Evolutionary conservation across 1,140 invertebrate species (phyloP).

Genomic region (Oreohelix idahoensis): DNA sequence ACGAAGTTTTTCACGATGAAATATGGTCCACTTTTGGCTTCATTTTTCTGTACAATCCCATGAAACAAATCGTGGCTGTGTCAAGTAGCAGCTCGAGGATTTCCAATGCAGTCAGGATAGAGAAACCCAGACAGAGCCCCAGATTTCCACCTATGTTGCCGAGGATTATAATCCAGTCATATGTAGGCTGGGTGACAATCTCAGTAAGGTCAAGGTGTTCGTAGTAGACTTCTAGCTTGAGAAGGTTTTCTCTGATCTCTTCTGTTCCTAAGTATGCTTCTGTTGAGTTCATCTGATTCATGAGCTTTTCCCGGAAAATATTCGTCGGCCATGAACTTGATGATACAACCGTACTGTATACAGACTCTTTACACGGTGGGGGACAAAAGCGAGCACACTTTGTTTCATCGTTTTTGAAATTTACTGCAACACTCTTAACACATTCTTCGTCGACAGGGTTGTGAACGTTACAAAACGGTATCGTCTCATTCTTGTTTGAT

Average conservation of each 20-base stretch:
- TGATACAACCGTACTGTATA: not conserved
- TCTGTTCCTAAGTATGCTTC: not conserved
- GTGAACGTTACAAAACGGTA: not conserved
- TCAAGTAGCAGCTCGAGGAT: conserved; percentile 17
- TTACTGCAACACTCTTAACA: not conserved
- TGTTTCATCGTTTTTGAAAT: not conserved
- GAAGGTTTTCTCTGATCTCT: not conserved
- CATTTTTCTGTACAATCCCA: too few species aligned
- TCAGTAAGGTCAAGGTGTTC: not conserved
- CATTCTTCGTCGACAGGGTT: not conserved
- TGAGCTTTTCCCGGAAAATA: not conserved
- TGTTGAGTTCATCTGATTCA: not conserved
- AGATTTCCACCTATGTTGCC: conserved; percentile 25
- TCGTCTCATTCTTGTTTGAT: not conserved
- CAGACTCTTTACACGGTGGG: not conserved
- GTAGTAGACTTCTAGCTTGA: conserved; percentile 13
- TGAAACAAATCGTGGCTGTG: too few species aligned
- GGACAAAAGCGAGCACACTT: not conserved
- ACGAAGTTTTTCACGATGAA: too few species aligned
- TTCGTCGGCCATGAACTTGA: not conserved
- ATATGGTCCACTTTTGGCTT: too few species aligned
- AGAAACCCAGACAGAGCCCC: conserved; percentile 32
- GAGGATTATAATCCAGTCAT: conserved; percentile 26
- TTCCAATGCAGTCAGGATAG: conserved; percentile 22
- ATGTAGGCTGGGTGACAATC: not conserved